Conservation (phyloP, 2,113 vertebrate species). For the Mustelus asterias region DNA sequence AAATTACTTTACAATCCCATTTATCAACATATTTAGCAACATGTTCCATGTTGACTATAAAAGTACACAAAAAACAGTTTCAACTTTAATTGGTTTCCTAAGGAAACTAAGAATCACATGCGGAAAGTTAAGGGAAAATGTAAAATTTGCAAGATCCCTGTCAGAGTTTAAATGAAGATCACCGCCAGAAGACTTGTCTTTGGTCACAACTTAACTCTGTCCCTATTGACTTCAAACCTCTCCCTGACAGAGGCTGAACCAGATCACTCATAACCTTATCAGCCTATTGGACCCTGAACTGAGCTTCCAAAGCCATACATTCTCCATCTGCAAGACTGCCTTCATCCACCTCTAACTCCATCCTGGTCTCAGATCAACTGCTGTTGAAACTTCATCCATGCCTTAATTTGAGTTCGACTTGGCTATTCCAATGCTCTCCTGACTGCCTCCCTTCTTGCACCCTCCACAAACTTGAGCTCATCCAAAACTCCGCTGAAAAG, state of each 20-base stretch:
- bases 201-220: neutral
- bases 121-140: neutral
- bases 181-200: neutral
- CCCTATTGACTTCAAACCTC: neutral
- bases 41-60: neutral
- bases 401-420: neutral
- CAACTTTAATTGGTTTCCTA: neutral
- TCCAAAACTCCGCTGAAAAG: too few species aligned
- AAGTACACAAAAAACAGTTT: neutral
- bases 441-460: neutral
- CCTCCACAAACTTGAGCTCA: neutral
- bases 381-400: neutral
- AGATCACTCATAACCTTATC: neutral
- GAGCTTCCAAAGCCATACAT: neutral
- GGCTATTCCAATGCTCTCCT: neutral
- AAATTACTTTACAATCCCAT: neutral
- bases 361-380: neutral
- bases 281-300: neutral
- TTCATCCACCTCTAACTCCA: neutral
- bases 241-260: neutral
- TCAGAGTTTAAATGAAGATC: neutral
- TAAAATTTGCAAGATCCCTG: neutral
- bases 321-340: neutral
- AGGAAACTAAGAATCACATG: neutral
- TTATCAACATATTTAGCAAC: neutral